phyloP scores from a whole-genome alignment of 2,113 vertebrate genomes.

The Chaetura pelagica region DNA sequence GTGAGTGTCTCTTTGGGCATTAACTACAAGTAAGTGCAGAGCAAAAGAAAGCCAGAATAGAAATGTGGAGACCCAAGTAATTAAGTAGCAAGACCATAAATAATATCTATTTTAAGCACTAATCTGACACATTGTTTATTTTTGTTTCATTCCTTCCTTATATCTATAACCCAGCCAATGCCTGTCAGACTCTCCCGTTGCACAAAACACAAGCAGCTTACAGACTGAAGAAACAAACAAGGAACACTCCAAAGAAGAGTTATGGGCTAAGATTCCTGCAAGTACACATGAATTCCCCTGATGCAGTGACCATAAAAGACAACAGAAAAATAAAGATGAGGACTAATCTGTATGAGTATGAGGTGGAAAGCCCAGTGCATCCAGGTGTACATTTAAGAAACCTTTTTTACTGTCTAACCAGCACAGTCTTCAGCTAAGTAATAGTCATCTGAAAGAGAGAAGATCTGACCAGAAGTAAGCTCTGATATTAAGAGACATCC shows the following conservation, averaged over 20 bases:
- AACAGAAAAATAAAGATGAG: not conserved
- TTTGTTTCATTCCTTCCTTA: not conserved
- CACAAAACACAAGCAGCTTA: not conserved
- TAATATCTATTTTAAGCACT: not conserved
- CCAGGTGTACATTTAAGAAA: not conserved
- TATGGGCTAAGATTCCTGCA: not conserved
- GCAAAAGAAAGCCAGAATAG: not conserved
- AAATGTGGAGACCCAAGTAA: not conserved
- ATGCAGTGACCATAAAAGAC: not conserved
- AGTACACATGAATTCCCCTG: not conserved
- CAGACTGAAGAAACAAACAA: no score
- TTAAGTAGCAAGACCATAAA: not conserved
- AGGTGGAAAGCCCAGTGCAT: not conserved
- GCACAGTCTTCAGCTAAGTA: not conserved
- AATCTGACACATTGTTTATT: not conserved
- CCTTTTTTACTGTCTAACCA: not conserved
- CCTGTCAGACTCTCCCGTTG: not conserved
- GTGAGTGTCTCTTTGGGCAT: not conserved
- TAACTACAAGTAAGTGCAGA: not conserved
- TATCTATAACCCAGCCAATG: not conserved
- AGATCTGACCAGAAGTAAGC: not conserved
- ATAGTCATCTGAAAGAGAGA: not conserved
- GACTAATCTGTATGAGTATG: not conserved
- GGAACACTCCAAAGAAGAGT: no score
- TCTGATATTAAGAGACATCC: not conserved